Base-by-base conservation (phyloP, 2,888 invertebrate genomes). In the Coenonympha arcania region DNA sequence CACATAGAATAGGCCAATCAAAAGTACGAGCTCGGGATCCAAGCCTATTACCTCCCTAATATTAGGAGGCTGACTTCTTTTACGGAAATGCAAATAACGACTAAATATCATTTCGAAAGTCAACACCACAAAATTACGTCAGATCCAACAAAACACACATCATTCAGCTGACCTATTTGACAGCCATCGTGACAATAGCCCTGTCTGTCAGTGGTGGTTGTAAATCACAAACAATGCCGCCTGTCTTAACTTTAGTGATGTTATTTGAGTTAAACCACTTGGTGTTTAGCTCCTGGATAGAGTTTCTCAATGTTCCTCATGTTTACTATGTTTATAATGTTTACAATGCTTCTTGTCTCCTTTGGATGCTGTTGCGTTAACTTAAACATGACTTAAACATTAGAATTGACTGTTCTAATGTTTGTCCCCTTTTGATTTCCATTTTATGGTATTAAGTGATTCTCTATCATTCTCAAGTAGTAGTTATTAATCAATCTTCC, bases 181-280 rank as follows among this genome's bases (percentile, higher is more conserved):
- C 44, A 44, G 34, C 24, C 50, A 47, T 37, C 22, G 20, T 37
- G 42, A 54, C 50, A 54, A 48, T 45, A 26, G 44, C 4, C 6
- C 24, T 22, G 52, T 52, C 44, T 50, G 39, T 47, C 37, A 30
- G 34, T 43, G 48, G 39, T 41, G 42, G 52, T 44, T 39, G 37
- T 58, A 58, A 56, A 56, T 56, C 56, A 58, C 30, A 46, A 39
- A 54, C 52, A 52, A 49, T 47, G 49, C 24, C 34, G 42, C 39
- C 13, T 52, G 31, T 30, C 42, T 51, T 24, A 46, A 26, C 30
- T 39, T 31, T 37, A 39, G 39, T 36, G 30, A 24, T 40, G 22
- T 50, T 44, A 31, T 42, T 44, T 33, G 16, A 31, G 15, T 16
- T n/a, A n/a, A n/a, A 33, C 15, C 31, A 16, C 16, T 8, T 8